These are phyloP conservation scores for Caloenas nicobarica DNA, from an alignment of 2,113 vertebrate genomes.

Conservation along the genomic window DNA sequence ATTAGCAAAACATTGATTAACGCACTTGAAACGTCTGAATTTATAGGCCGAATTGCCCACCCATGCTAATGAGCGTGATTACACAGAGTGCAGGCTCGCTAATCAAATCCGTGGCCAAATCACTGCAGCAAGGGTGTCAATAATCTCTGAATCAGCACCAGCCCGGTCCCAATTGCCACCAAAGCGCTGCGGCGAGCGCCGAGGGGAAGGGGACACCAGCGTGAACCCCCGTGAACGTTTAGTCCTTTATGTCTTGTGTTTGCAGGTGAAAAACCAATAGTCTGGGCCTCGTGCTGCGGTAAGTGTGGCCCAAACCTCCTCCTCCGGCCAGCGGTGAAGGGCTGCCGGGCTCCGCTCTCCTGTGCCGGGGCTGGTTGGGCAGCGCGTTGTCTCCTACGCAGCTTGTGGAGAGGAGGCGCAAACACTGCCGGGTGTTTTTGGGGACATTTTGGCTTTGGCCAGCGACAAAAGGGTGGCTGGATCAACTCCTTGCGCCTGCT, in stretches of 20 bases:
- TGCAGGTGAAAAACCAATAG: slow-evolving; percentile 53
- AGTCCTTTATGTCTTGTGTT: slow-evolving; percentile 45
- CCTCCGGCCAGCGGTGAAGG: neutral
- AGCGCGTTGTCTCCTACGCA: fast-evolving
- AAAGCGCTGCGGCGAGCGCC: fast-evolving
- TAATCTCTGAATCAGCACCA: neutral
- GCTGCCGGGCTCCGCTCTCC: neutral
- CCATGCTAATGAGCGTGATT: neutral
- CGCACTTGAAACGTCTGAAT: neutral
- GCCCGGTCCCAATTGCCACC: neutral
- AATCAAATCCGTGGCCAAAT: neutral
- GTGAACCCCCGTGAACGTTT: neutral
- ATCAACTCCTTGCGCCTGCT: neutral
- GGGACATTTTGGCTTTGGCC: neutral
- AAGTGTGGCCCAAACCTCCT: slow-evolving; percentile 27
- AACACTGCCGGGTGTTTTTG: fast-evolving
- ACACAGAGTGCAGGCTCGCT: neutral
- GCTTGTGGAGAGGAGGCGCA: neutral
- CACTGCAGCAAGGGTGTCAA: neutral
- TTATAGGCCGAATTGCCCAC: neutral
- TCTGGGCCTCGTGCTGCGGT: slow-evolving; percentile 14
- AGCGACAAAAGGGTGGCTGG: neutral
- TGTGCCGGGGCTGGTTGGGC: neutral
- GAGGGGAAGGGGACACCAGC: fast-evolving
- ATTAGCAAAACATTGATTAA: neutral